These are phyloP conservation scores for Dysmachus trigonus DNA, from an alignment of 2,888 invertebrate species.

Conservation along the genomic window DNA sequence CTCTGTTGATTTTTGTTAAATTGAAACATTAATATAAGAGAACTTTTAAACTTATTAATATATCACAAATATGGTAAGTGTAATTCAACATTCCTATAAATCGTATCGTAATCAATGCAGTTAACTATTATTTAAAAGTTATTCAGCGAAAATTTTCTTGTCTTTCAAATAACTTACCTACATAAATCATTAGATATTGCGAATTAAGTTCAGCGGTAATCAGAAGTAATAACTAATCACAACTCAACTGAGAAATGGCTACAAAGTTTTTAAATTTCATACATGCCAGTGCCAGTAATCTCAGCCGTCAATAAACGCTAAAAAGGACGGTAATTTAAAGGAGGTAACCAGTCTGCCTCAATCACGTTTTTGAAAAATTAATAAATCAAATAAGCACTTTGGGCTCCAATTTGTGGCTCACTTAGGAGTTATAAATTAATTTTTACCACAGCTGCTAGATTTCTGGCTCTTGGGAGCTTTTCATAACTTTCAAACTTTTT, in stretches of 20 bases:
- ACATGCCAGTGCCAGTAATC: neutral
- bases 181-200: neutral
- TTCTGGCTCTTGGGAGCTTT: slow-evolving; percentile 40
- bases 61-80: too few relatives aligned
- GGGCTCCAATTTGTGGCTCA: slow-evolving; percentile 46
- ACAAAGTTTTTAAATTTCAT: neutral
- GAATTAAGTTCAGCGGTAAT: neutral
- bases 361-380: slow-evolving; percentile 46
- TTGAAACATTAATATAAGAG: too few relatives aligned
- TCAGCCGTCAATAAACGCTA: neutral
- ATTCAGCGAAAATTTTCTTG: neutral
- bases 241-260: neutral
- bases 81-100: neutral
- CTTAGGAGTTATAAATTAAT: slow-evolving; percentile 49
- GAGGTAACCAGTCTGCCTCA: slow-evolving; percentile 5
- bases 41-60: too few relatives aligned
- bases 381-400: slow-evolving; percentile 46
- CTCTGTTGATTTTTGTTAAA: too few relatives aligned
- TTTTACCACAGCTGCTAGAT: slow-evolving; percentile 47
- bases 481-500: slow-evolving; percentile 25
- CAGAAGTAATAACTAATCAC: neutral
- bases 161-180: neutral
- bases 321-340: neutral
- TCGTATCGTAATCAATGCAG: neutral
- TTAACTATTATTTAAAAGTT: neutral